phyloP scores from a whole-genome alignment of 2,113 vertebrate genomes.

The Typhlomys cinereus region DNA sequence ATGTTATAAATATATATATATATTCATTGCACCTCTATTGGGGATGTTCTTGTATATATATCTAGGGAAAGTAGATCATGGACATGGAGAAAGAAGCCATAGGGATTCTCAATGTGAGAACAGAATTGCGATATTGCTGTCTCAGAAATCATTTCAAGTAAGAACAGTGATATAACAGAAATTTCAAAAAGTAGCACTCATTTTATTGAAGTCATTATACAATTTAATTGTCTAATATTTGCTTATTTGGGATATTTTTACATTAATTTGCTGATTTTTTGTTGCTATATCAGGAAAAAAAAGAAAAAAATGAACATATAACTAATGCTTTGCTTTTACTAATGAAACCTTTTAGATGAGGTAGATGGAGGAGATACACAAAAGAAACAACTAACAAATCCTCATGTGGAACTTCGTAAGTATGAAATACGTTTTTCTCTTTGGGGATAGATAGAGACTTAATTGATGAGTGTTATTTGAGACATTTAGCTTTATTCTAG shows the following conservation, averaged over 20 bases:
- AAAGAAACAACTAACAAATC: slow-evolving; percentile 94
- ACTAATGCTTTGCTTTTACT: slow-evolving; percentile 29
- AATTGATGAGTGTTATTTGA: background rate
- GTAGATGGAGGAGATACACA: slow-evolving; percentile 91
- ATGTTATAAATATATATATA: slow-evolving; percentile 25
- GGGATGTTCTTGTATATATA: background rate
- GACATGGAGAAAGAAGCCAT: background rate
- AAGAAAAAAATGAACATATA: slow-evolving; percentile 17
- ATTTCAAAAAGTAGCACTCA: background rate
- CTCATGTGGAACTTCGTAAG: slow-evolving; percentile 98
- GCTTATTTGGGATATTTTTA: background rate
- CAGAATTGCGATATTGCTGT: background rate
- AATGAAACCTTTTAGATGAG: slow-evolving; percentile 88
- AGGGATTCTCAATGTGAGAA: background rate
- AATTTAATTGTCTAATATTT: background rate
- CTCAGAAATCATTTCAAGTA: background rate
- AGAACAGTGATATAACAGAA: slow-evolving; percentile 39
- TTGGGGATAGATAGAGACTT: background rate
- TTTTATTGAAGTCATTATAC: slow-evolving; percentile 15
- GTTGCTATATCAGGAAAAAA: background rate
- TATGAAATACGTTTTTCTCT: slow-evolving; percentile 61
- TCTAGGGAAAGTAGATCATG: background rate
- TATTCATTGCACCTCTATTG: background rate
- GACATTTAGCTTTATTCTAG: background rate
- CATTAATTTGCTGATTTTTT: slow-evolving; percentile 5